These are phyloP conservation scores for Virgularia gustaviana DNA, from an alignment of 92 coral and sea anemone species.

Conservation along the genomic window DNA sequence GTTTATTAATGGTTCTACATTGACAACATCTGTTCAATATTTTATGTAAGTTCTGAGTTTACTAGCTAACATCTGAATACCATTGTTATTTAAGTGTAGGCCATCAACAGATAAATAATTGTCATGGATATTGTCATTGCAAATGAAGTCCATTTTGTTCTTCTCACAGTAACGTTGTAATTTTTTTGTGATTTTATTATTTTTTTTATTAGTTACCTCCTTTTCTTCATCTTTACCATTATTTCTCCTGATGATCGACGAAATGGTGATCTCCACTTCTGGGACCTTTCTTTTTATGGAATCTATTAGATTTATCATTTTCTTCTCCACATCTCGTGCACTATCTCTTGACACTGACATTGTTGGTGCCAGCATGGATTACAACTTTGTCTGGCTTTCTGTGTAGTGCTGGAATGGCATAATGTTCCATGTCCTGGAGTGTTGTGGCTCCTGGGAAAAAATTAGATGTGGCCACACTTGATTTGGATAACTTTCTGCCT, in stretches of 20 bases:
- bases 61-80: constrained; percentile 22
- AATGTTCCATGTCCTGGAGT: no score
- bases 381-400: no score
- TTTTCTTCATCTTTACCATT: neutral
- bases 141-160: constrained; percentile 20
- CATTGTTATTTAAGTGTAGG: constrained; percentile 32
- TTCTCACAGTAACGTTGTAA: constrained; percentile 24
- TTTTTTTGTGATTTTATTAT: constrained; percentile 7
- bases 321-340: no score
- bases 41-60: constrained; percentile 35
- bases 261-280: no score
- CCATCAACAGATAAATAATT: constrained; percentile 32
- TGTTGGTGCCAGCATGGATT: no score
- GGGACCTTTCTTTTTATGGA: no score
- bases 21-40: constrained; percentile 13
- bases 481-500: no score
- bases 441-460: no score
- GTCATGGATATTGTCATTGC: constrained; percentile 26
- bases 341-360: no score
- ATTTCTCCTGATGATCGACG: neutral
- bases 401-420: no score
- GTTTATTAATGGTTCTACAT: constrained; percentile 18
- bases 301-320: no score
- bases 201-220: neutral
- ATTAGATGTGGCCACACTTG: no score